Base-by-base conservation (phyloP, 2,797 vertebrate genomes). In the Lithobates pipiens region DNA sequence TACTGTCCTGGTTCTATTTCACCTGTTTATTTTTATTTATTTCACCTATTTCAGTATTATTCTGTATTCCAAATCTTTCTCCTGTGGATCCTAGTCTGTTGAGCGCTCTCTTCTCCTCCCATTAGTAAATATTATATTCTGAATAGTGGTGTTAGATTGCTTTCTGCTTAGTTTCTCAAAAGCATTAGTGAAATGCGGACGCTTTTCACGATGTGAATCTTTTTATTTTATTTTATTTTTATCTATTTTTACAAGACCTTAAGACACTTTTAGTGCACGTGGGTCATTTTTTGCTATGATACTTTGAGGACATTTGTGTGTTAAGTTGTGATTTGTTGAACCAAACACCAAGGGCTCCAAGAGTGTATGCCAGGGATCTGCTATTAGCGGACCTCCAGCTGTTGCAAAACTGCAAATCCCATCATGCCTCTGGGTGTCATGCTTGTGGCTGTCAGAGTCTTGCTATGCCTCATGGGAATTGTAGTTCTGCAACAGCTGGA, bases 321-420 rank as follows among this genome's bases (percentile, higher is more conserved):
- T 57, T 34, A 42, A 77, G 32, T 27, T 50, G 23, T 27, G 72
- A 79, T 67, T 25, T 61, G 54, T 61, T 61, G 21, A 61, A 61
- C 54, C 54, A 61, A 61, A 61, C 54, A 61, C 54, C 36, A 78
- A 86, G 80, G 85, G 75, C 85, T 86, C 80, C 44, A 75, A 36
- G 18, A 50, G 1, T 65, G 44, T 42, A 67, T 65, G 54, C 46
- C 16, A 10, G n/a, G n/a, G n/a, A n/a, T n/a, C n/a, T n/a, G n/a
- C n/a, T n/a, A n/a, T n/a, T n/a, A n/a, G n/a, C n/a, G n/a, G n/a
- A n/a, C n/a, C n/a, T n/a, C n/a, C n/a, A n/a, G n/a, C n/a, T n/a
- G n/a, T n/a, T n/a, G n/a, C n/a, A n/a, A n/a, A n/a, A n/a, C n/a
- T n/a, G n/a, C n/a, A n/a, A n/a, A n/a, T n/a, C n/a, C n/a, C n/a